A percentile compares a stretch with the other conserved stretches of the same genome.
Evolutionary conservation across 1,140 invertebrate genomes (phyloP).

Genomic region (Ips typographus): DNA sequence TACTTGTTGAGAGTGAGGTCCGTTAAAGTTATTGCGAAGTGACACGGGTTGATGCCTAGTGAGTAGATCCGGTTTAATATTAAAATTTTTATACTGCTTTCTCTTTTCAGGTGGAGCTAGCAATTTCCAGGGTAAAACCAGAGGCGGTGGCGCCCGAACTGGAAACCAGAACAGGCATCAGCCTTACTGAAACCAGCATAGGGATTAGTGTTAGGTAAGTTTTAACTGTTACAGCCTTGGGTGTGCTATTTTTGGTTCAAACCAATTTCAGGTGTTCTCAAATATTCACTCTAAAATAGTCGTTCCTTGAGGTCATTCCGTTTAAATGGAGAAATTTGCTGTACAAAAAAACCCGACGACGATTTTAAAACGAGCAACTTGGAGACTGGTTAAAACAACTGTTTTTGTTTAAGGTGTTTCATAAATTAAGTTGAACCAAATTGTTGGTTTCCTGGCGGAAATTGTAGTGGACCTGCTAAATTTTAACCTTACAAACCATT

Average conservation of each 20-base stretch:
- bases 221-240: background rate
- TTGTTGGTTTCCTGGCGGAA: background rate
- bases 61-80: constrained; percentile 45
- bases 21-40: constrained; percentile 5
- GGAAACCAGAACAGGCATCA: constrained; percentile 70
- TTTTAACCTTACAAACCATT: no score
- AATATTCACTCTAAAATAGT: constrained; percentile 19
- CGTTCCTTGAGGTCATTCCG: constrained; percentile 27
- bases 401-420: background rate
- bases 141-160: constrained; percentile 60
- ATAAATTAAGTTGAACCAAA: background rate
- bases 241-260: background rate
- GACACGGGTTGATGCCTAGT: constrained; percentile 35
- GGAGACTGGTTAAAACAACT: constrained; percentile 9
- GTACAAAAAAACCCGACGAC: constrained; percentile 24
- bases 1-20: constrained; percentile 21
- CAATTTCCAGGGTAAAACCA: constrained; percentile 62
- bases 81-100: constrained; percentile 51
- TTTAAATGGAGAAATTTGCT: constrained; percentile 9
- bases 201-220: constrained; percentile 28
- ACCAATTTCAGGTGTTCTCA: constrained; percentile 10
- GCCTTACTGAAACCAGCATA: constrained; percentile 60
- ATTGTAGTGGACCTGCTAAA: background rate
- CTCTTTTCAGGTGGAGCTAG: constrained; percentile 56
- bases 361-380: constrained; percentile 23